Evolutionary conservation across 2,113 vertebrate species (phyloP).

Genomic region (Cebidichthys violaceus): DNA sequence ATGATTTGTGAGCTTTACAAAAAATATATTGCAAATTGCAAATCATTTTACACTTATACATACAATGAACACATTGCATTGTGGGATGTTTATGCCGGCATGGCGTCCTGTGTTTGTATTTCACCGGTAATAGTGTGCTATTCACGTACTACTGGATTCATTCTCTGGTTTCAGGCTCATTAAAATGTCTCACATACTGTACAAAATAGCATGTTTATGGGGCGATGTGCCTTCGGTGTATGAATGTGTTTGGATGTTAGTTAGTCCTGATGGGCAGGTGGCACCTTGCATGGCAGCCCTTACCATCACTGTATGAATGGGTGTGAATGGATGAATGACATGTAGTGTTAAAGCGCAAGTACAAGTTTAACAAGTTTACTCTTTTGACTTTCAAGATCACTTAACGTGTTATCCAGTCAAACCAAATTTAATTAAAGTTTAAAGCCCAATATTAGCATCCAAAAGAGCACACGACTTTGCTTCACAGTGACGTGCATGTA

Average conservation of each 20-base stretch:
- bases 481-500: neutral
- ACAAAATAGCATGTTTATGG: neutral
- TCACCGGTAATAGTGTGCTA: no score
- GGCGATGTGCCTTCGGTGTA: neutral
- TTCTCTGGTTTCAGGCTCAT: neutral
- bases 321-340: neutral
- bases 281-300: no score
- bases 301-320: neutral
- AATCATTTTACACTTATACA: neutral
- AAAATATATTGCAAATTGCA: neutral
- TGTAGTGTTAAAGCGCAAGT: no score
- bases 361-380: neutral
- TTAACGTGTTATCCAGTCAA: neutral
- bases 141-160: no score
- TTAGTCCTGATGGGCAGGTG: neutral
- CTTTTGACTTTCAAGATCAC: neutral
- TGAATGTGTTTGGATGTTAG: neutral
- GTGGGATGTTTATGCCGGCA: neutral
- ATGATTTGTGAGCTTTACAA: neutral
- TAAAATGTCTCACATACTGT: neutral
- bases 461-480: neutral
- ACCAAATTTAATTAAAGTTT: neutral
- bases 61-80: neutral
- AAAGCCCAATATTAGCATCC: no score
- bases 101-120: neutral